Evolutionary conservation across 2,797 vertebrate species (phyloP).

Genomic region (Silurus lanzhouensis): DNA sequence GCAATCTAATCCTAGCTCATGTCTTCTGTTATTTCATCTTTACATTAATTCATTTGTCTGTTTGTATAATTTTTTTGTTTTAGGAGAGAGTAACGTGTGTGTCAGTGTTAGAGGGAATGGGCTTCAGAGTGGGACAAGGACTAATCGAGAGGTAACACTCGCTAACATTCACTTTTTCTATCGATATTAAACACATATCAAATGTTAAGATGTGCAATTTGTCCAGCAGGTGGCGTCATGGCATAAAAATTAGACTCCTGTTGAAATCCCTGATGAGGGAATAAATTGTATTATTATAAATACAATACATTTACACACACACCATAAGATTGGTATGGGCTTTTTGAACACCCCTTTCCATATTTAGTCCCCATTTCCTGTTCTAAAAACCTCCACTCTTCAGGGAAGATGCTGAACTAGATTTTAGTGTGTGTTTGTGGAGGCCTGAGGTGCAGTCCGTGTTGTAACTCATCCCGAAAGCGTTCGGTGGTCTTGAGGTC

Average conservation of each 20-base stretch:
- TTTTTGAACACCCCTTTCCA: too few relatives aligned
- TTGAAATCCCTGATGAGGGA: background rate
- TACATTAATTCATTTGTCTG: background rate
- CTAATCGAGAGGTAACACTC: constrained; percentile 80
- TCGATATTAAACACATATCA: background rate
- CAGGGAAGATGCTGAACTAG: too few relatives aligned
- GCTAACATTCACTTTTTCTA: background rate
- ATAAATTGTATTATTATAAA: background rate
- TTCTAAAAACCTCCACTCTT: too few relatives aligned
- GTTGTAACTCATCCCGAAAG: too few relatives aligned
- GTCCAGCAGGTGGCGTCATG: constrained; percentile 19
- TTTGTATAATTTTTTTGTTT: constrained; percentile 26
- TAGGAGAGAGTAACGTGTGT: constrained; percentile 75
- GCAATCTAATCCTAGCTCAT: too few relatives aligned
- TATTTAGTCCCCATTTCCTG: too few relatives aligned
- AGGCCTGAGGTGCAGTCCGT: too few relatives aligned
- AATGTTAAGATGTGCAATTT: background rate
- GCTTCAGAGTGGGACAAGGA: constrained; percentile 87
- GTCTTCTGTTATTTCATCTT: background rate
- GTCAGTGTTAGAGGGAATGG: constrained; percentile 79
- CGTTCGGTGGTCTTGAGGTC: too few relatives aligned
- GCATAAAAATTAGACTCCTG: background rate
- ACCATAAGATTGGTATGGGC: too few relatives aligned
- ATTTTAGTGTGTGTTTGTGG: too few relatives aligned
- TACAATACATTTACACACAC: too few relatives aligned